Base-by-base conservation (phyloP, 2,113 vertebrate species). In the Leptodactylus fuscus region DNA sequence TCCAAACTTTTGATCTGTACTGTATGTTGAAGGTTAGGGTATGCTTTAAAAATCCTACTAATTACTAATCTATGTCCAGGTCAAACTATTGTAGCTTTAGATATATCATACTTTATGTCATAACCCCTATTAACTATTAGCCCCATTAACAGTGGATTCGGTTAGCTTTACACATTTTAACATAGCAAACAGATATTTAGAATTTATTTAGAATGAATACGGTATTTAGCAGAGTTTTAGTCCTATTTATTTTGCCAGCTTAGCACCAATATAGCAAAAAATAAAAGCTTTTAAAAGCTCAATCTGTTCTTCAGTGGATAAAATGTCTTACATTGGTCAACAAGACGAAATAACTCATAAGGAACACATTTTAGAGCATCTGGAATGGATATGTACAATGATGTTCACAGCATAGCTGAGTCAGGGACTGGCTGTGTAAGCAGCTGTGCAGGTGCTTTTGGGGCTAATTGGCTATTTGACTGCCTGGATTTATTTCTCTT, bases 401-500 rank as follows among this genome's bases (percentile, higher is more conserved):
- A 80, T 80, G 77, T 38, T 38, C 77, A 41, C 4, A n/a, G 49
- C 22, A 20, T 20, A 60, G 77, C 77, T 60, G 51, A 58, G 55
- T 80, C 55, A 80, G 55, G 34, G 29, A 41, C 53, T 80, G 29
- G 29, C 77, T 62, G 77, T 80, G 77, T 15, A 60, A 80, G 76
- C 77, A 80, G 77, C 77, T 80, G 51, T 60, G 32, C 51, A 80
- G 51, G 77, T 60, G 77, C 77, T 62, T 80, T 80, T 24, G 53
- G 77, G 76, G 77, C 29, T 80, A 80, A 80, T 80, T 80, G 77
- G 77, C 16, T 80, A 24, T 80, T 80, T 80, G 53, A 80, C 77
- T 80, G 53, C 20, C 32, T 78, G 32, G 75, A 80, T 60, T 80
- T 60, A 24, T 24, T 80, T 80, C n/a, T 41, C 22, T 44, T 41